Evolutionary conservation across 2,113 vertebrate species (phyloP).

Genomic region (Erythrolamprus reginae): DNA sequence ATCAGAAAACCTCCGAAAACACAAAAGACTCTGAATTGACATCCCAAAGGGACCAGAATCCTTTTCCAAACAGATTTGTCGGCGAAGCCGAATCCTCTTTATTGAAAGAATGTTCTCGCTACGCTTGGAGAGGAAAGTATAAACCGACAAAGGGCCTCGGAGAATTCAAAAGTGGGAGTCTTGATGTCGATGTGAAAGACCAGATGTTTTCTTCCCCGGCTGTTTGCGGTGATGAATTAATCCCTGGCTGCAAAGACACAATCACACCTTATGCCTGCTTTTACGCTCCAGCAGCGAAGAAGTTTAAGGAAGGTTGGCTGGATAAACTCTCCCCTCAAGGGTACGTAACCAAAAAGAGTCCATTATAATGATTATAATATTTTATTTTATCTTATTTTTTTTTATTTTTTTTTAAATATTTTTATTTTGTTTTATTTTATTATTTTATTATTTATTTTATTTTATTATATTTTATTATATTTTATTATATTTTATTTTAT

Average conservation of each 20-base stretch:
- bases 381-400: too few relatives aligned
- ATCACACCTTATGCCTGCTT: slow-evolving; percentile 95
- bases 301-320: slow-evolving; percentile 85
- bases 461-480: too few relatives aligned
- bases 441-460: too few relatives aligned
- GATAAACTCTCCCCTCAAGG: slow-evolving; percentile 95
- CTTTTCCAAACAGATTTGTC: slow-evolving; percentile 39
- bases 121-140: slow-evolving; percentile 54
- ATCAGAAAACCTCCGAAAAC: slow-evolving; percentile 42
- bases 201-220: slow-evolving; percentile 53
- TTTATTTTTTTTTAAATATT: too few relatives aligned
- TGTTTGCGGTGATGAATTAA: slow-evolving; percentile 33
- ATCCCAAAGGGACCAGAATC: slow-evolving; percentile 48
- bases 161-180: slow-evolving; percentile 40
- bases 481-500: too few relatives aligned
- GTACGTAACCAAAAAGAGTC: slow-evolving; percentile 58
- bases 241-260: slow-evolving; percentile 40
- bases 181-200: slow-evolving; percentile 51
- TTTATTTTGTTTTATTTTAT: too few relatives aligned
- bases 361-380: neutral
- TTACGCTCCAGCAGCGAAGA: slow-evolving; percentile 73
- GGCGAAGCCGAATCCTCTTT: slow-evolving; percentile 75
- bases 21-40: slow-evolving; percentile 50
- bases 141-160: slow-evolving; percentile 42
- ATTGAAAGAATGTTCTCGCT: slow-evolving; percentile 68